Conservation (phyloP, 1,140 invertebrate genomes). For the Procambarus clarkii region DNA sequence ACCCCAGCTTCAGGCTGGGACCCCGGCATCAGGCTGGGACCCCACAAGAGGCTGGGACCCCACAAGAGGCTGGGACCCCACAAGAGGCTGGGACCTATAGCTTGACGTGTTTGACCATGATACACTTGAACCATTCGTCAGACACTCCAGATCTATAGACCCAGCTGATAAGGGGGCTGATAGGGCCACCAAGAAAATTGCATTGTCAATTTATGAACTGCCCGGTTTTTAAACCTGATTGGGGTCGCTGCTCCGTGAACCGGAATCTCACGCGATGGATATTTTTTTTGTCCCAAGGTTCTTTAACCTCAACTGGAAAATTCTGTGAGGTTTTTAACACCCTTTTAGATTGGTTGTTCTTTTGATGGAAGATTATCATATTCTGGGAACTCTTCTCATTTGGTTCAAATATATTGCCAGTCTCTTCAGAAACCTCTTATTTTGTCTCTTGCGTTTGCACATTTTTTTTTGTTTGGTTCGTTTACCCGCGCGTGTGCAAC, state of each 20-base stretch:
- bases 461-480: no score
- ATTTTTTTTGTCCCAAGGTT: conserved; percentile 32
- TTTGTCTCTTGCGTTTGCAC: not conserved
- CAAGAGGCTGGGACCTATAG: not conserved
- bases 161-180: conserved; percentile 49
- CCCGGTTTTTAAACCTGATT: conserved; percentile 60
- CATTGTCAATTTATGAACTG: conserved; percentile 68
- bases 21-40: no score
- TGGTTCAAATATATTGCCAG: not conserved
- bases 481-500: not conserved
- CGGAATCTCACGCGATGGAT: conserved; percentile 17
- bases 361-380: conserved; percentile 4
- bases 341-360: conserved; percentile 24
- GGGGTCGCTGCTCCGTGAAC: conserved; percentile 62
- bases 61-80: not conserved
- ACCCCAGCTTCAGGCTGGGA: not conserved
- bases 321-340: conserved; percentile 5
- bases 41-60: no score
- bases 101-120: conserved; percentile 1
- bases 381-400: conserved; percentile 6
- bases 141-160: conserved; percentile 59
- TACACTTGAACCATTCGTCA: conserved; percentile 55
- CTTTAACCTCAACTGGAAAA: conserved; percentile 15
- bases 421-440: not conserved
- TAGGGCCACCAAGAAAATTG: conserved; percentile 64